These are phyloP conservation scores for Dendrolimus pini DNA, from an alignment of 2,888 invertebrate genomes.

Conservation along the genomic window DNA sequence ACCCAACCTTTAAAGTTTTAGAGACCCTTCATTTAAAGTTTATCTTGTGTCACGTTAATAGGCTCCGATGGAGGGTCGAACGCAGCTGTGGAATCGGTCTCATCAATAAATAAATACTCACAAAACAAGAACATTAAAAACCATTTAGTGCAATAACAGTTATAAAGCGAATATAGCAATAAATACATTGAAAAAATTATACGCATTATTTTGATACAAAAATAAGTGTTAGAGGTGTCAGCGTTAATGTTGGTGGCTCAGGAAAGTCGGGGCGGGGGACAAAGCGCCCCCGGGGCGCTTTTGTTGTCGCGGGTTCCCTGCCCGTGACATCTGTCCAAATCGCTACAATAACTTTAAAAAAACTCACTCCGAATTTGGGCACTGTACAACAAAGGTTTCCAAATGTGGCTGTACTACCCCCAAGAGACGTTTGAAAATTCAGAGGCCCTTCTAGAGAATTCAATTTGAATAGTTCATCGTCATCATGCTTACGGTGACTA, in stretches of 20 bases:
- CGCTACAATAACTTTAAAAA: conserved; percentile 73
- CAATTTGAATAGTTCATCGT: too few relatives aligned
- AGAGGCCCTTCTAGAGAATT: too few relatives aligned
- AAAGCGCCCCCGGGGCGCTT: conserved; percentile 70
- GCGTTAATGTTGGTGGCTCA: conserved; percentile 61
- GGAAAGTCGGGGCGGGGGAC: conserved; percentile 53
- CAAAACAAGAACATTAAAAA: conserved; percentile 72
- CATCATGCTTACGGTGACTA: too few relatives aligned
- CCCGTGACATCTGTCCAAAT: conserved; percentile 73
- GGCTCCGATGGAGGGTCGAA: conserved; percentile 57
- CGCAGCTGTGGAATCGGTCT: conserved; percentile 53
- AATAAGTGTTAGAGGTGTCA: conserved; percentile 67
- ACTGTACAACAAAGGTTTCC: conserved; percentile 39
- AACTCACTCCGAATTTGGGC: conserved; percentile 62
- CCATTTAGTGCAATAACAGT: conserved; percentile 72
- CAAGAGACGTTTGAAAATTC: too few relatives aligned
- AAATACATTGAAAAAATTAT: conserved; percentile 67
- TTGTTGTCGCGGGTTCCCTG: conserved; percentile 65
- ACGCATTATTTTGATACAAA: conserved; percentile 63
- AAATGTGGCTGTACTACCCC: not conserved
- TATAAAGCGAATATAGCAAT: conserved; percentile 52
- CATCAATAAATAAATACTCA: conserved; percentile 55
- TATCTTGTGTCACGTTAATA: conserved; percentile 68
- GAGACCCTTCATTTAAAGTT: conserved; percentile 40
- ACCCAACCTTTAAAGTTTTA: not conserved